These are phyloP conservation scores for Sebastes oblongus DNA, from an alignment of 2,797 vertebrate species.

Conservation along the genomic window DNA sequence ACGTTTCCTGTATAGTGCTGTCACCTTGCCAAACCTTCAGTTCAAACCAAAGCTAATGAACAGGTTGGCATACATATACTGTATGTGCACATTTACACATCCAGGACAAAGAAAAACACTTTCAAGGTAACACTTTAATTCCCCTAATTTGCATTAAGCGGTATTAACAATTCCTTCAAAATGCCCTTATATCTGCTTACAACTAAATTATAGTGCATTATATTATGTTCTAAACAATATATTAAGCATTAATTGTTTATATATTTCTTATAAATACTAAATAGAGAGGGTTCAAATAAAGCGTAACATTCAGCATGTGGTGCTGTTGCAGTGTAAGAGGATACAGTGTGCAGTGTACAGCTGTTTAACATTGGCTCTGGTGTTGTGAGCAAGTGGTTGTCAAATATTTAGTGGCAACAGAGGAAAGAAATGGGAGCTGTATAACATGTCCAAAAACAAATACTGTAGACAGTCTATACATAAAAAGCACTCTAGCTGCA, in stretches of 20 bases:
- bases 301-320: background rate
- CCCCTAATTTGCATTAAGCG: background rate
- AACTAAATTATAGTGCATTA: background rate
- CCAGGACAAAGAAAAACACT: background rate
- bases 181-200: background rate
- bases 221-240: background rate
- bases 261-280: background rate
- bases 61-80: background rate
- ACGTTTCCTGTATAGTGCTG: background rate
- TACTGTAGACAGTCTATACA: background rate
- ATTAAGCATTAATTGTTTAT: background rate
- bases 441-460: conserved; percentile 6
- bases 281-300: background rate
- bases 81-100: background rate
- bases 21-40: background rate
- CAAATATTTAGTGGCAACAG: background rate
- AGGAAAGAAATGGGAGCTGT: background rate
- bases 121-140: background rate
- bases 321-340: background rate
- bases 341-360: background rate
- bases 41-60: background rate
- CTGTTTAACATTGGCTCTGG: background rate
- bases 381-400: background rate
- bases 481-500: background rate
- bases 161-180: background rate